A percentile compares a stretch with the other conserved stretches of the same genome.
Evolutionary conservation across 2,888 invertebrate genomes (phyloP).

Genomic region (Kuschelorhynchus macadamiae): DNA sequence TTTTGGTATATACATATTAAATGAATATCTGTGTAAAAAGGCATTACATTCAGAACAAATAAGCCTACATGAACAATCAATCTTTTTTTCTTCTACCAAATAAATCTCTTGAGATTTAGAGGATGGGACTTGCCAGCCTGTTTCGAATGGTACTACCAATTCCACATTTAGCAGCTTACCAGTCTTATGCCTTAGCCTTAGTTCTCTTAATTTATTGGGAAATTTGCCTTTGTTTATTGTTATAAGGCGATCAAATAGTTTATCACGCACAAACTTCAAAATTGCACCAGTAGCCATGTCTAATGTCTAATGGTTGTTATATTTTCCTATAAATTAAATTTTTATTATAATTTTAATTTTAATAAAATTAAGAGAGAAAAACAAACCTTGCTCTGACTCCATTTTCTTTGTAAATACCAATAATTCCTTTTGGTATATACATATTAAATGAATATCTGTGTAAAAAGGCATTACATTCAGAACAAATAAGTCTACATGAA

Average conservation of each 20-base stretch:
- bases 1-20: no score
- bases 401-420: no score
- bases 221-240: slow-evolving; percentile 31
- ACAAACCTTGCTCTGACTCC: no score
- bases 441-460: slow-evolving; percentile 7
- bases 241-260: slow-evolving; percentile 31
- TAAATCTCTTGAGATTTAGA: slow-evolving; percentile 7
- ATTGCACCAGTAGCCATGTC: slow-evolving; percentile 33
- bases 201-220: slow-evolving; percentile 13
- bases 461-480: background rate
- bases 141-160: background rate
- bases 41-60: slow-evolving; percentile 10
- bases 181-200: slow-evolving; percentile 19
- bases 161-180: slow-evolving; percentile 1
- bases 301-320: no score
- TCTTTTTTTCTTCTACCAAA: background rate
- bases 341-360: no score
- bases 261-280: slow-evolving; percentile 34
- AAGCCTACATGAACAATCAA: slow-evolving; percentile 5
- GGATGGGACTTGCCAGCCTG: background rate
- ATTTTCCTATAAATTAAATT: no score
- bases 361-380: no score
- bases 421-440: no score
- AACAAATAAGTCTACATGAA: background rate
- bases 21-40: background rate